A percentile compares a stretch with the other conserved stretches of the same genome.
These are phyloP conservation scores for Cnemophilus loriae DNA, from an alignment of 2,113 vertebrate genomes.

Conservation along the genomic window DNA sequence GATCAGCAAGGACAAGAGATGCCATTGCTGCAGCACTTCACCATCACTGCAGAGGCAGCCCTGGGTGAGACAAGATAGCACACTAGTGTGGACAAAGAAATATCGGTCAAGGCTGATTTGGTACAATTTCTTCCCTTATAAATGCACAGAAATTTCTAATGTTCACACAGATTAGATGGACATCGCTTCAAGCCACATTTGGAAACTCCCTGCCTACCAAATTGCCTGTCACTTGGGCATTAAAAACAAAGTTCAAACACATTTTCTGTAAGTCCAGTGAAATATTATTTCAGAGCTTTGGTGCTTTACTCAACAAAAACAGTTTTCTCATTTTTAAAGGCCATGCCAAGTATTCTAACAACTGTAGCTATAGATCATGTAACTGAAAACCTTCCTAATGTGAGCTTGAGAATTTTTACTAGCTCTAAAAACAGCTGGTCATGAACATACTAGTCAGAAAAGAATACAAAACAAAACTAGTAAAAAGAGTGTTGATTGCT, in stretches of 20 bases:
- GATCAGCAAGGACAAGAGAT: neutral
- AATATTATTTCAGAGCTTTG: constrained; percentile 47
- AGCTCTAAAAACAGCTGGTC: constrained; percentile 60
- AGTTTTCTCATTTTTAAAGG: constrained; percentile 59
- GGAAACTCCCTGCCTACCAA: neutral
- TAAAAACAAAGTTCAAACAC: constrained; percentile 33
- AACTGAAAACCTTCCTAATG: constrained; percentile 59
- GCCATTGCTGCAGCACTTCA: neutral
- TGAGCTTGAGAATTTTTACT: constrained; percentile 64
- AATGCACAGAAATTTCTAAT: neutral
- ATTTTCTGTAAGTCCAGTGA: constrained; percentile 37
- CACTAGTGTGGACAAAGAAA: neutral
- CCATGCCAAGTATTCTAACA: constrained; percentile 49
- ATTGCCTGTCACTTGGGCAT: constrained; percentile 15
- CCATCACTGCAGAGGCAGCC: neutral
- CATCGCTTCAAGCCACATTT: neutral
- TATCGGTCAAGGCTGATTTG: neutral
- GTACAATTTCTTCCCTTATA: neutral
- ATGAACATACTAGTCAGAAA: constrained; percentile 44
- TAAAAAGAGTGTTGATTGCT: constrained; percentile 55
- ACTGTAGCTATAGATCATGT: constrained; percentile 58
- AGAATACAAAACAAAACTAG: constrained; percentile 58
- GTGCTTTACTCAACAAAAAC: constrained; percentile 44
- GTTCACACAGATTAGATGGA: neutral
- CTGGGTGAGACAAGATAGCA: neutral